Base-by-base conservation (phyloP, 2,888 invertebrate genomes). In the Digitonthophagus gazella region DNA sequence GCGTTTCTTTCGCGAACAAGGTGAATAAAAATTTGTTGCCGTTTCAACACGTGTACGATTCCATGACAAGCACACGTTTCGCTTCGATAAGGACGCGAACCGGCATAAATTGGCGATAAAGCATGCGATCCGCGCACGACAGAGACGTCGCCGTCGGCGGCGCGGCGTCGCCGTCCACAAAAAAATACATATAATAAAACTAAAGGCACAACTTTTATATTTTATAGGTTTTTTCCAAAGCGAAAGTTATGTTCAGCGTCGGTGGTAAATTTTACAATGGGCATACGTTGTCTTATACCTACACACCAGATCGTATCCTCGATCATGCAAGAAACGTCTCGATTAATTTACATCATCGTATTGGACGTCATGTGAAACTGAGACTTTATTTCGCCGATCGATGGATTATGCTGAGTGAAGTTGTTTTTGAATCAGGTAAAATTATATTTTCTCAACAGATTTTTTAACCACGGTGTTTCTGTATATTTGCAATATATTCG, bases 401-500 rank as follows among this genome's bases (percentile, higher is more conserved):
- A 68, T 91, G 91, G 91, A 87, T 92, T 76, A 87, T 91, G 85
- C 85, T 92, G 74, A 89, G 90, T 78, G 92, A 92, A 83, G 86
- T 91, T 69, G 83, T 84, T 58, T 88, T 88, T 77, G 85, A 87
- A 73, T 86, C 87, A 73, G 84, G 88, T 88, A 80, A 44, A 44
- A 44, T 44, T 44, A 44, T 11, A 44, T 44, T n/a, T n/a, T n/a
- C n/a, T n/a, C n/a, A n/a, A n/a, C n/a, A n/a, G n/a, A n/a, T n/a
- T n/a, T n/a, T n/a, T n/a, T n/a, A n/a, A n/a, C 28, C 28, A 44
- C 28, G 28, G 28, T 44, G 28, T 44, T 44, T 11, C 28, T 44
- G 28, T n/a, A n/a, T n/a, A n/a, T n/a, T n/a, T n/a, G n/a, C n/a
- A n/a, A n/a, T n/a, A n/a, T n/a, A n/a, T n/a, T n/a, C n/a, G n/a